phyloP scores from a whole-genome alignment of 2,113 vertebrate species.

The Gorilla gorilla region DNA sequence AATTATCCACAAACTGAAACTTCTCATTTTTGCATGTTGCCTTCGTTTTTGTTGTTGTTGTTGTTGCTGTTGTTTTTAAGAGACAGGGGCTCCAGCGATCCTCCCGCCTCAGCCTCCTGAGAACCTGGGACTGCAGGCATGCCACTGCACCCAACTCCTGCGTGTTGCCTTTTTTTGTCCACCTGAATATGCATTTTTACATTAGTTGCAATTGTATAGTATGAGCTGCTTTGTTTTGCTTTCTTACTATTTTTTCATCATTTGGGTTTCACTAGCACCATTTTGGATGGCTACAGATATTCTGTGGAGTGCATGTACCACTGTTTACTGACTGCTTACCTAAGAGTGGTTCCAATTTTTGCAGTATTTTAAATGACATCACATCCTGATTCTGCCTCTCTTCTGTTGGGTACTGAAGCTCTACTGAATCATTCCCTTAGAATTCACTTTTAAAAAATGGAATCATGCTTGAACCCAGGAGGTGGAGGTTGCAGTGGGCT shows the following conservation, averaged over 20 bases:
- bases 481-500: no score
- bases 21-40: no score
- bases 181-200: neutral
- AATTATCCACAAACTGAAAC: no score
- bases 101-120: no score
- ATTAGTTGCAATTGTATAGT: neutral
- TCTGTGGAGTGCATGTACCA: fast-evolving
- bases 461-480: neutral
- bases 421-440: neutral
- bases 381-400: neutral
- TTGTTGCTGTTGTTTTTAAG: no score
- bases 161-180: no score
- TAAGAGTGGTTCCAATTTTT: neutral
- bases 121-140: no score
- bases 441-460: neutral
- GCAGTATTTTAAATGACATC: neutral
- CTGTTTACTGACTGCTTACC: no score
- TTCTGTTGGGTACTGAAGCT: neutral
- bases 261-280: neutral
- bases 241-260: neutral
- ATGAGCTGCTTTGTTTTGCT: neutral
- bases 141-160: no score
- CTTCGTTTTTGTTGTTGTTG: no score
- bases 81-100: no score
- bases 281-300: neutral